Conservation (phyloP, 2,113 vertebrate species). For the Ariopsis seemanni region DNA sequence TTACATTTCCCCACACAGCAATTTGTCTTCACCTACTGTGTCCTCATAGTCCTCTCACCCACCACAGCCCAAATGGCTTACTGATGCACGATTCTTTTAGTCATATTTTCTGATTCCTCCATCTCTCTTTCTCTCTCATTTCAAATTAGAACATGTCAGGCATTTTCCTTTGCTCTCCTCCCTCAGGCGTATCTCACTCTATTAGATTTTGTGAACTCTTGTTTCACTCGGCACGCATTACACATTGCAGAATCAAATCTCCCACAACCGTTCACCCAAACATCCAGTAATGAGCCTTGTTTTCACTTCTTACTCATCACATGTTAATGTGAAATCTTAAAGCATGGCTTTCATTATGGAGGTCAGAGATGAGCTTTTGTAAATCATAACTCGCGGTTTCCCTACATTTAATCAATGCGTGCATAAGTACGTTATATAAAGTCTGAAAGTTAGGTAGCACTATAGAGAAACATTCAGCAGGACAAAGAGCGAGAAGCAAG, state of each 20-base stretch:
- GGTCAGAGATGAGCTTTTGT: conserved; percentile 16
- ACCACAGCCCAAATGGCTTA: background rate
- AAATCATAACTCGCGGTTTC: background rate
- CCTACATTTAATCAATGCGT: background rate
- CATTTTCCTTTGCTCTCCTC: background rate
- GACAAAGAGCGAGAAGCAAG: background rate
- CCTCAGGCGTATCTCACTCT: background rate
- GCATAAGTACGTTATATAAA: too few species aligned
- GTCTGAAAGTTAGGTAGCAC: background rate
- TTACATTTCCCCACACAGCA: conserved; percentile 10
- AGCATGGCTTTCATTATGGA: background rate
- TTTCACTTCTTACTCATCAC: conserved; percentile 11
- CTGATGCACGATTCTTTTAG: background rate
- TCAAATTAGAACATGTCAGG: conserved; percentile 9
- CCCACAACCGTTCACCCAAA: conserved; percentile 6
- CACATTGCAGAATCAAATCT: conserved; percentile 19
- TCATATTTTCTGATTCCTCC: conserved; percentile 16
- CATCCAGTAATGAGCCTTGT: conserved; percentile 6
- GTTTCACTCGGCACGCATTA: conserved; percentile 25
- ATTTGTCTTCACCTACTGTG: conserved; percentile 12
- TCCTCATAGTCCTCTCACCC: background rate
- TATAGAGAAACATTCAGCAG: background rate
- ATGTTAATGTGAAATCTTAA: background rate
- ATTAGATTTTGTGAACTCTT: conserved; percentile 5
- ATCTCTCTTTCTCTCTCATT: background rate